Evolutionary conservation across 2,113 vertebrate genomes (phyloP).

Genomic region (Gambusia affinis): DNA sequence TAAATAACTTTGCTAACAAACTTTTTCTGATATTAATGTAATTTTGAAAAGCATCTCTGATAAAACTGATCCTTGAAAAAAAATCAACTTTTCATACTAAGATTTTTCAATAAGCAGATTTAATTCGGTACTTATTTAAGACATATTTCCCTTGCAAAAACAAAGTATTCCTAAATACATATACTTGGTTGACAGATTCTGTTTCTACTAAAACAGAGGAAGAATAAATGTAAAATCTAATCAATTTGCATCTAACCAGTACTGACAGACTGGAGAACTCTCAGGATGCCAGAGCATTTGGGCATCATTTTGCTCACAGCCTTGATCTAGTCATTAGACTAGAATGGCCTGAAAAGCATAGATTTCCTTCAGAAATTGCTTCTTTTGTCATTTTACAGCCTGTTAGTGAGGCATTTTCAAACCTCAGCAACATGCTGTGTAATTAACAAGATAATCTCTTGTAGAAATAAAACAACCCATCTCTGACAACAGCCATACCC

Average conservation of each 20-base stretch:
- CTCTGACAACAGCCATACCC: conserved; percentile 26
- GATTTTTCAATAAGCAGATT: not conserved
- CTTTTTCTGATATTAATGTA: not conserved
- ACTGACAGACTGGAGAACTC: conserved; percentile 12
- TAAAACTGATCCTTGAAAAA: not conserved
- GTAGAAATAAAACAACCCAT: conserved; percentile 18
- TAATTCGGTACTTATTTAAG: conserved; percentile 27
- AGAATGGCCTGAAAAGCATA: conserved; percentile 42
- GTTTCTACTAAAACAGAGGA: conserved; percentile 26
- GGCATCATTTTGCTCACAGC: conserved; percentile 20
- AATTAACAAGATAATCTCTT: conserved; percentile 64
- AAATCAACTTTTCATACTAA: not conserved
- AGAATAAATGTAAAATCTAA: conserved; percentile 36
- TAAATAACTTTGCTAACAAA: not conserved
- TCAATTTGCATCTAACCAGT: conserved; percentile 4
- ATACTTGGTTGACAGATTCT: conserved; percentile 4
- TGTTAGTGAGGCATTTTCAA: conserved; percentile 34
- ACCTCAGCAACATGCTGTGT: conserved; percentile 37
- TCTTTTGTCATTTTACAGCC: conserved; percentile 38
- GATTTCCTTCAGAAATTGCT: conserved; percentile 54
- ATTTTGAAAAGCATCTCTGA: not conserved
- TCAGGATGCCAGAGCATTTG: conserved; percentile 28
- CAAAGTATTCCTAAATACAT: conserved; percentile 11
- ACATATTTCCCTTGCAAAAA: conserved; percentile 4
- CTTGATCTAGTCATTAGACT: conserved; percentile 55